These are phyloP conservation scores for Orthonyx spaldingii DNA, from an alignment of 2,113 vertebrate species.

Conservation along the genomic window DNA sequence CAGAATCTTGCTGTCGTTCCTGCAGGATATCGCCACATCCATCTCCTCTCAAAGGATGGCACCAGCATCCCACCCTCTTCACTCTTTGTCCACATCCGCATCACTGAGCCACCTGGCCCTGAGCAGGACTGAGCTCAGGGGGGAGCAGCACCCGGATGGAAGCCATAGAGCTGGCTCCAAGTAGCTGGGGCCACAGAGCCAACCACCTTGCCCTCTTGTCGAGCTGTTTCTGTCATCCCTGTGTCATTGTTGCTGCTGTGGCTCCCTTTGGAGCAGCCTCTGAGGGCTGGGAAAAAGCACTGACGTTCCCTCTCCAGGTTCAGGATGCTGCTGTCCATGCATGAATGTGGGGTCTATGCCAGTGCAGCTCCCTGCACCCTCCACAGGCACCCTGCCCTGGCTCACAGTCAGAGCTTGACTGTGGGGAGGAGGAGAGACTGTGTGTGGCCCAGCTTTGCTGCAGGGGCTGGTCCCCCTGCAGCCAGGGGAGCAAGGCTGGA, in stretches of 20 bases:
- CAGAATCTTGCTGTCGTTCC: neutral
- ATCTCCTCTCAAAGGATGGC: conserved; percentile 91
- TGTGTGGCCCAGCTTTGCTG: neutral
- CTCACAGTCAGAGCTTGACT: accelerated
- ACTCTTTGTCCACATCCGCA: conserved; percentile 84
- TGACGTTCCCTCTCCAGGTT: neutral
- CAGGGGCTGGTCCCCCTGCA: neutral
- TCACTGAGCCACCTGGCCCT: conserved; percentile 25
- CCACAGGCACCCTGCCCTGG: neutral
- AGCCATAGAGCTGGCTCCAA: neutral
- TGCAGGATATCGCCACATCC: conserved; percentile 91
- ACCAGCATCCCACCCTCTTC: conserved; percentile 86
- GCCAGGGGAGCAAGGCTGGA: neutral
- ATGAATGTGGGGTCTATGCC: neutral
- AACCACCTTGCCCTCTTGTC: neutral
- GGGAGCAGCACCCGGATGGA: neutral
- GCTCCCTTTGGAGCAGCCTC: neutral
- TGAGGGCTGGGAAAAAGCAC: neutral
- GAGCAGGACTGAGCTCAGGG: neutral
- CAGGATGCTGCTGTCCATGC: neutral
- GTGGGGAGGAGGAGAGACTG: neutral
- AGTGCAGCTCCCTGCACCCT: neutral
- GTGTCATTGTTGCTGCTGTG: neutral
- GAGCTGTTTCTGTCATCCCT: neutral
- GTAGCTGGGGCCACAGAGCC: neutral